Base-by-base conservation (phyloP, 1,140 invertebrate species). In the Leptoteleia sp. region DNA sequence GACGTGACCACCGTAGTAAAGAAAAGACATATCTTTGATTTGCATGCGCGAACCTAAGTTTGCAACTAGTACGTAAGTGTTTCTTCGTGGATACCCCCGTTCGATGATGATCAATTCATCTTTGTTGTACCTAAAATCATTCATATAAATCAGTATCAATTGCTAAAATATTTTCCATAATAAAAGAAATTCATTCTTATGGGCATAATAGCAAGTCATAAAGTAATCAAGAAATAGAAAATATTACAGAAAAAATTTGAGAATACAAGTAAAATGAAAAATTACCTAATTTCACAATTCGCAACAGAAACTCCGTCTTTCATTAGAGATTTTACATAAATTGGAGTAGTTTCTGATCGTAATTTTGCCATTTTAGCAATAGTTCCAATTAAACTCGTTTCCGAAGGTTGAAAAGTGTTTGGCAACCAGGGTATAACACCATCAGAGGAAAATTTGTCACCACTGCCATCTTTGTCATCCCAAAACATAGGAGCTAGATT, bases 1-100 rank as follows among this genome's bases (percentile, higher is more conserved):
- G 12, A 94, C 91, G n/a, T 91, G 90, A 1, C 95, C 95, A 43
- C 93, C 93, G 77, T 95, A 96, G 83, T 94, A 94, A 80, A 93
- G 91, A 1, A 91, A 91, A 0, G 94, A 94, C 7, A 95, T 89
- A 88, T 95, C 94, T 50, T 92, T 91, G 0, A 89, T 91, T 35
- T 93, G 90, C 6, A 88, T 88, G 1, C 81, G 81, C 7, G 83
- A 88, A 0, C 93, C 93, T 4, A 95, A 88, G 89, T 95, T 95
- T 1, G 92, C 92, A 0, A 95, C 91, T 38, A 94, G 91, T 0
- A 94, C 93, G 78, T 93, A 95, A 1, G 93, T 92, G 81, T 94
- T 93, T 50, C 94, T 90, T 11, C 95, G 90, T 3, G 94, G 94
- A 86, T 94, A 95, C 90, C 92, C 94, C 29, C 94, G 90, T 77